Base-by-base conservation (phyloP, 2,888 invertebrate genomes). In the Monopis laevigella region DNA sequence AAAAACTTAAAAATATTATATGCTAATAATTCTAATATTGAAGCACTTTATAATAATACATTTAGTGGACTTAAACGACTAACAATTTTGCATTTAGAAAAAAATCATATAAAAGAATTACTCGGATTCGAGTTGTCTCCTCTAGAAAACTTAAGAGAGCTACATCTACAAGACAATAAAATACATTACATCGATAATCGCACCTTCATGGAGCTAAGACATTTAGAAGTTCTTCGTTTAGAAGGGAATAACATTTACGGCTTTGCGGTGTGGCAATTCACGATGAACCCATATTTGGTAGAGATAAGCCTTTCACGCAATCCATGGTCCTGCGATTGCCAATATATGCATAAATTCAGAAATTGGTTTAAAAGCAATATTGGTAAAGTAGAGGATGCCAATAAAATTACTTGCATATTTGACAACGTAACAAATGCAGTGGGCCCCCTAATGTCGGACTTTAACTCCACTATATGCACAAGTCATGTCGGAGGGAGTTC, bases 271-370 rank as follows among this genome's bases (percentile, higher is more conserved):
- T 93, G 94, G 93, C 90, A 91, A 65, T 86, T 95, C 59, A 84
- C 87, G 45, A 73, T 86, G 55, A 93, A 93, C 75, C 91, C 92
- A 14, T 92, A 92, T 73, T 84, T 95, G 58, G 89, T 91, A n/a
- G 91, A 91, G 69, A 88, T 96, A 54, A 89, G 89, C 41, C 82
- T 96, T 48, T 86, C 89, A 43, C 88, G 88, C 54, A 96, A 96
- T 66, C 89, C 90, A 39, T 96, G 95, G 95, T 91, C 91, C 48
- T 96, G 96, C 71, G 93, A 93, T 62, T 96, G 96, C 73, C 85
- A 86, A 53, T 94, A 91, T 67, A 73, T 93, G 55, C 87, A 88
- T 52, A 86, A 88, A 61, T 91, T 90, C 60, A 86, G 91, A 55
- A 85, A 84, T 52, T 95, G 93, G 88, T 84, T 94, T 59, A 86